Evolutionary conservation across 2,888 invertebrate species (phyloP).

Genomic region (Idaea straminata): DNA sequence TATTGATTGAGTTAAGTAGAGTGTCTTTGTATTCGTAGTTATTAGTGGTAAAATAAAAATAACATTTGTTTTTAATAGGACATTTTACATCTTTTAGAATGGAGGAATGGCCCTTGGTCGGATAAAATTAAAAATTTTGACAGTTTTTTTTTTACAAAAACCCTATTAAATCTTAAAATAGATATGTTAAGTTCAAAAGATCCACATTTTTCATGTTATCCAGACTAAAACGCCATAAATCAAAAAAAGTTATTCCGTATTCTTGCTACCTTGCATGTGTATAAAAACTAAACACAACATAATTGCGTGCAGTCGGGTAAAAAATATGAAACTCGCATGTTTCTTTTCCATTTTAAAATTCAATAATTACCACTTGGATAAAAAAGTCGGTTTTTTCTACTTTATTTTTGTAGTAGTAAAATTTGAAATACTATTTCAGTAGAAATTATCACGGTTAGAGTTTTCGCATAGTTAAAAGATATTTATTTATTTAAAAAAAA

Average conservation of each 20-base stretch:
- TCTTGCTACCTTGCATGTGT: background rate
- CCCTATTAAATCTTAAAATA: background rate
- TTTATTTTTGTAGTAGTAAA: background rate
- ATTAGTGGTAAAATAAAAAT: too few species aligned
- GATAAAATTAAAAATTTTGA: too few species aligned
- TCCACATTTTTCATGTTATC: background rate
- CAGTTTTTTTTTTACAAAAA: background rate
- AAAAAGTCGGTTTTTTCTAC: background rate
- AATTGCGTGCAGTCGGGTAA: background rate
- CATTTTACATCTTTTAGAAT: too few species aligned
- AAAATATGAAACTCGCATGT: background rate
- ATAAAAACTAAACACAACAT: background rate
- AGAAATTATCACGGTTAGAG: too few species aligned
- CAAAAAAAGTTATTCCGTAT: background rate
- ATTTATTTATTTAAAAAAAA: too few species aligned
- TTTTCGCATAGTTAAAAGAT: too few species aligned
- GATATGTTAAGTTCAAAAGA: background rate
- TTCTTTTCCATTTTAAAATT: background rate
- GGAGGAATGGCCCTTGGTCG: too few species aligned
- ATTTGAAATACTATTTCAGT: too few species aligned
- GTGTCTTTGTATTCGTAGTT: background rate
- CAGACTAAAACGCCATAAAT: background rate
- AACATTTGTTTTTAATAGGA: too few species aligned
- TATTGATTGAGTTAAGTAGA: background rate
- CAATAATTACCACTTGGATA: background rate